Percentiles rank a stretch among this genome's conserved stretches.
Conservation (phyloP, 2,888 invertebrate species). For the Blastobasis adustella region DNA sequence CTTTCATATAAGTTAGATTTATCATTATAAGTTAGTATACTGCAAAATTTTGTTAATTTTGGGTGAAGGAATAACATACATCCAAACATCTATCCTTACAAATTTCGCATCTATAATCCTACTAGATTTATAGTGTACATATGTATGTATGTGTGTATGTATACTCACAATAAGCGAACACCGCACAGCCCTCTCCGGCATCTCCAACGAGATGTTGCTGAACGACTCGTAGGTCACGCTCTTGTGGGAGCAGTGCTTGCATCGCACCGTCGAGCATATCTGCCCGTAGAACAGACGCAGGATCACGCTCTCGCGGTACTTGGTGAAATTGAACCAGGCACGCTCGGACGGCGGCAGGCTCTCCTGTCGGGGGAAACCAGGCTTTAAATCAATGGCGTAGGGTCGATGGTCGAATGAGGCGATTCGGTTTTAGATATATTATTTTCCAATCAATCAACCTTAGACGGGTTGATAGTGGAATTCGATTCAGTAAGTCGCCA, state of each 20-base stretch:
- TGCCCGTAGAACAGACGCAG: slow-evolving; percentile 90
- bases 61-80: too few species aligned
- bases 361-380: slow-evolving; percentile 32
- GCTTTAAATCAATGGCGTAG: too few species aligned
- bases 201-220: slow-evolving; percentile 87
- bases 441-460: too few species aligned
- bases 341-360: slow-evolving; percentile 57
- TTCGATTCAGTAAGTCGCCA: too few species aligned
- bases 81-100: too few species aligned
- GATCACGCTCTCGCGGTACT: slow-evolving; percentile 81
- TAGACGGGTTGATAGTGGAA: too few species aligned
- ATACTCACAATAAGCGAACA: slow-evolving; percentile 76
- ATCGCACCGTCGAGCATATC: slow-evolving; percentile 86
- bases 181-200: slow-evolving; percentile 77
- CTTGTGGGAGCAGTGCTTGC: slow-evolving; percentile 81
- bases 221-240: slow-evolving; percentile 92
- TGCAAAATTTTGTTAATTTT: too few species aligned
- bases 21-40: too few species aligned
- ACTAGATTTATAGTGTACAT: neutral
- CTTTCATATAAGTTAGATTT: too few species aligned
- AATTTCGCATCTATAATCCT: too few species aligned
- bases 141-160: neutral
- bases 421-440: too few species aligned
- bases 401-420: too few species aligned
- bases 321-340: slow-evolving; percentile 84